A percentile compares a stretch with the other conserved stretches of the same genome.
Conservation (phyloP, 2,113 vertebrate species). For the Corvus cornix region DNA sequence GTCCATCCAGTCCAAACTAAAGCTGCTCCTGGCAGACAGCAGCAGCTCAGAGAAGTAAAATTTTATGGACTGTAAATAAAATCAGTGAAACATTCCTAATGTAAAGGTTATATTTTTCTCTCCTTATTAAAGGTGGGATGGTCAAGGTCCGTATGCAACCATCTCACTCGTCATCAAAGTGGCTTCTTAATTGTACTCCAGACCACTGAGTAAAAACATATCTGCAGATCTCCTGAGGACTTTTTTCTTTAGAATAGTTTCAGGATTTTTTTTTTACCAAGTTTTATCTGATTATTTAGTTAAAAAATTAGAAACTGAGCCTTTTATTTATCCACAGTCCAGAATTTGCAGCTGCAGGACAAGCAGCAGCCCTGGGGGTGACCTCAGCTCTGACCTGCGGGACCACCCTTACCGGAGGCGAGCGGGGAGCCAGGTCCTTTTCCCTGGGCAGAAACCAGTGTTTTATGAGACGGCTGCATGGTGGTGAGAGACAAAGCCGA, state of each 20-base stretch:
- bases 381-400: constrained; percentile 48
- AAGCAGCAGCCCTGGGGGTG: background rate
- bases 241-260: background rate
- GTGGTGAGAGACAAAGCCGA: background rate
- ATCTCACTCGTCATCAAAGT: background rate
- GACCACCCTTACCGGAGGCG: constrained; percentile 34
- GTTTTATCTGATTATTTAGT: constrained; percentile 57
- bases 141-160: background rate
- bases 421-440: background rate
- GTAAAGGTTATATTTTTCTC: background rate
- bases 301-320: constrained; percentile 60
- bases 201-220: background rate
- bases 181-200: background rate
- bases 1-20: constrained; percentile 15
- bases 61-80: constrained; percentile 39
- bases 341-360: constrained; percentile 22
- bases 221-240: background rate
- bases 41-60: background rate
- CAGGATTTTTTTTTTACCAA: background rate
- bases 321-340: constrained; percentile 28
- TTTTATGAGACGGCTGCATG: constrained; percentile 9
- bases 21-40: constrained; percentile 13
- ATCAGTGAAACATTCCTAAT: background rate
- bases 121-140: background rate
- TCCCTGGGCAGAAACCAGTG: background rate